These are phyloP conservation scores for Pluvialis apricaria DNA, from an alignment of 2,113 vertebrate genomes.

Conservation along the genomic window DNA sequence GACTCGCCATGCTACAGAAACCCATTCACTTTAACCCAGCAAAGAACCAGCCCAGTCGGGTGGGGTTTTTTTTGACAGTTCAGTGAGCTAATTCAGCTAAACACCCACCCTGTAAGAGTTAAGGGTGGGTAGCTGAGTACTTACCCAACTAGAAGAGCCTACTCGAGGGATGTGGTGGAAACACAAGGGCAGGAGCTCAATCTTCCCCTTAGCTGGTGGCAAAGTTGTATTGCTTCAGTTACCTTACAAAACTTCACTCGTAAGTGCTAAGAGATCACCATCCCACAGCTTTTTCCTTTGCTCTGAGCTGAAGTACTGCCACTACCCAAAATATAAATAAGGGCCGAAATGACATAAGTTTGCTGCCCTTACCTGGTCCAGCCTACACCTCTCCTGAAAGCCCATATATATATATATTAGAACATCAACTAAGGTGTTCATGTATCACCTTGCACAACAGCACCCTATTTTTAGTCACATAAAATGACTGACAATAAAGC, in stretches of 20 bases:
- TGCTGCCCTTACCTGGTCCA: neutral
- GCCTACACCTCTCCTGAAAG: neutral
- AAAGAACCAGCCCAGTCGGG: neutral
- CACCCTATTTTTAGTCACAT: neutral
- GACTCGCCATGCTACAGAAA: neutral
- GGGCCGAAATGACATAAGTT: neutral
- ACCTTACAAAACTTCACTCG: neutral
- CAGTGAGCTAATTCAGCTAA: neutral
- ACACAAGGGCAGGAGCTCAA: neutral
- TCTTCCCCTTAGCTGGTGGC: neutral
- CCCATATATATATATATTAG: neutral
- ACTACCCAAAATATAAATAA: neutral
- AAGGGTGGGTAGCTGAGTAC: neutral
- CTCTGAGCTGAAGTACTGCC: neutral
- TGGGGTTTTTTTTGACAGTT: neutral
- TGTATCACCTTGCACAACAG: neutral
- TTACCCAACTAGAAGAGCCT: neutral
- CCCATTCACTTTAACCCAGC: neutral
- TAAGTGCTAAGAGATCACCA: neutral
- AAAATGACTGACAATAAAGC: neutral
- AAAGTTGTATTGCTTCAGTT: neutral
- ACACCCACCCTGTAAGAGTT: neutral
- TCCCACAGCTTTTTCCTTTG: neutral
- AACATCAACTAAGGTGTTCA: neutral
- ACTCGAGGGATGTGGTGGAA: neutral